These are phyloP conservation scores for Crioceris asparagi DNA, from an alignment of 2,888 invertebrate species.

Conservation along the genomic window DNA sequence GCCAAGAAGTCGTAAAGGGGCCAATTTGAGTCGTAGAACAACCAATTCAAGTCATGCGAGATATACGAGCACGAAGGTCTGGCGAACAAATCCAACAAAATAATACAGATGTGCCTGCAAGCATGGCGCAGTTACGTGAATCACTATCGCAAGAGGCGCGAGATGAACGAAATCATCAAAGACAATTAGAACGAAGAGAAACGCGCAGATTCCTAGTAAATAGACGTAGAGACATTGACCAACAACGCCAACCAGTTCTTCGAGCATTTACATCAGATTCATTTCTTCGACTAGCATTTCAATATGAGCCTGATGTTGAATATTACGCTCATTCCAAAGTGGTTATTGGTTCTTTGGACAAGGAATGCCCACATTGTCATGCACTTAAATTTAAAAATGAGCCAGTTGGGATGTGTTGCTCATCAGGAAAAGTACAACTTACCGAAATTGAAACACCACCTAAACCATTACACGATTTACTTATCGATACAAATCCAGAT, in stretches of 20 bases:
- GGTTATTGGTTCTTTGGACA: constrained; percentile 4
- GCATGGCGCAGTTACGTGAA: constrained; percentile 5
- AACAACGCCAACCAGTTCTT: constrained; percentile 6
- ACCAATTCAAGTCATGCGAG: too few relatives aligned
- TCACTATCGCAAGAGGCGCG: constrained; percentile 1
- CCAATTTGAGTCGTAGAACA: too few relatives aligned
- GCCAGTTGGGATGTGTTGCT: constrained; percentile 8
- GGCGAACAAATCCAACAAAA: too few relatives aligned
- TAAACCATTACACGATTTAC: not conserved
- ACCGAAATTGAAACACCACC: not conserved
- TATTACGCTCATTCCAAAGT: too few relatives aligned
- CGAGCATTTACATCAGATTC: constrained; percentile 5
- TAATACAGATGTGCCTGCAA: too few relatives aligned
- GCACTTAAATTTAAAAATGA: too few relatives aligned
- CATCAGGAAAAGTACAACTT: constrained; percentile 3
- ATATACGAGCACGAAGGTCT: too few relatives aligned
- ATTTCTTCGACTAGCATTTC: constrained; percentile 3
- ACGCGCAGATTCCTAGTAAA: not conserved
- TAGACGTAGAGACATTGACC: constrained; percentile 5
- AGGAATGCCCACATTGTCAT: constrained; percentile 5
- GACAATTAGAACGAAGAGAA: constrained; percentile 4
- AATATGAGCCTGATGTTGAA: constrained; percentile 3
- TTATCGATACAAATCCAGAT: constrained; percentile 1
- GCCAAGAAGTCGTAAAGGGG: too few relatives aligned
- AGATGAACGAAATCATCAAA: constrained; percentile 3